phyloP scores from a whole-genome alignment of 2,113 vertebrate genomes.

The Alectura lathami region DNA sequence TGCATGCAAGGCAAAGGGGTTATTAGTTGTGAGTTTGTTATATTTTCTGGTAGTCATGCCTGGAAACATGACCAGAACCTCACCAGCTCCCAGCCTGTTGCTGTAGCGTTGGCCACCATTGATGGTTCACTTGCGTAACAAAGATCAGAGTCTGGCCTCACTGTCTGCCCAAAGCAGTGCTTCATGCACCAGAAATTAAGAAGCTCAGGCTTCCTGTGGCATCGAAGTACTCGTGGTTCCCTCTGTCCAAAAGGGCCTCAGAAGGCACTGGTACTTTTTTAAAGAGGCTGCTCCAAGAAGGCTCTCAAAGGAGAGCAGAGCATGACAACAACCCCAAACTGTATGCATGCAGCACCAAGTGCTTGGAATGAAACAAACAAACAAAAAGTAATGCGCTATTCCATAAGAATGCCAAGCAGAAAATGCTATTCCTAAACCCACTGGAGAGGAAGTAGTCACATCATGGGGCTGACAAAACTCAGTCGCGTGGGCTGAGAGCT shows the following conservation, averaged over 20 bases:
- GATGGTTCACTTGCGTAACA: neutral
- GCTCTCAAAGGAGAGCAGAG: neutral
- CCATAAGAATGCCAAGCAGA: neutral
- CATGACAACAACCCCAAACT: neutral
- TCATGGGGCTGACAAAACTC: neutral
- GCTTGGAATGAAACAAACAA: neutral
- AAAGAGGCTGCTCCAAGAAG: neutral
- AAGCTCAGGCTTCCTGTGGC: neutral
- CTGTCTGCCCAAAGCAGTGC: neutral
- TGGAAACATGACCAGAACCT: neutral
- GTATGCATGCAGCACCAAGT: neutral
- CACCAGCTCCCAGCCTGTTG: neutral
- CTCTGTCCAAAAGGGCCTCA: accelerated
- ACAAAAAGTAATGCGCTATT: neutral
- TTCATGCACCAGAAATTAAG: neutral
- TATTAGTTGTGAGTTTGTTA: neutral
- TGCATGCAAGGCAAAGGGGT: neutral
- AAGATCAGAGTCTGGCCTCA: neutral
- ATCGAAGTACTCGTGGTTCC: neutral
- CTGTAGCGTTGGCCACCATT: neutral
- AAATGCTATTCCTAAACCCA: neutral
- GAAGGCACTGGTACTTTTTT: neutral
- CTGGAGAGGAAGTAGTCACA: neutral
- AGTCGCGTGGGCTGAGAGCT: neutral
- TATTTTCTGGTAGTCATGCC: neutral